Evolutionary conservation across 2,113 vertebrate species (phyloP).

Genomic region (Odontophorus gujanensis): DNA sequence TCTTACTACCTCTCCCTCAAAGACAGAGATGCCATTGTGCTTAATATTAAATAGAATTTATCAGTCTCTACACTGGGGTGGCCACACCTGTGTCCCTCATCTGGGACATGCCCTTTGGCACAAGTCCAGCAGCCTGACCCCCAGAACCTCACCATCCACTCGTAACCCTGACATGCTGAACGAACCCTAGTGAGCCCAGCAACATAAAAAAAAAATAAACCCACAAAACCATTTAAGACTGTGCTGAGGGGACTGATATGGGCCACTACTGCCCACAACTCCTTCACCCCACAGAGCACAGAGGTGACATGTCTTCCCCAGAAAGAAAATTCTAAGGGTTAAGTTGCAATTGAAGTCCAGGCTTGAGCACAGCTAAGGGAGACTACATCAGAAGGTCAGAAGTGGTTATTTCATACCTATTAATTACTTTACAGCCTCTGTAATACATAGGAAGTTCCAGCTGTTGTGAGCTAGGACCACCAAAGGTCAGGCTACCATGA

Average conservation of each 20-base stretch:
- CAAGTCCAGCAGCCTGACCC: neutral
- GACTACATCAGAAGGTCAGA: neutral
- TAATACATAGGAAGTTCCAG: neutral
- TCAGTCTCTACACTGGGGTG: neutral
- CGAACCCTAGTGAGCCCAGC: fast-evolving
- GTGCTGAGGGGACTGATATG: neutral
- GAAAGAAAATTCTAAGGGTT: neutral
- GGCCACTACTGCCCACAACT: neutral
- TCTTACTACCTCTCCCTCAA: slow-evolving; percentile 24
- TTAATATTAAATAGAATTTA: slow-evolving; percentile 18
- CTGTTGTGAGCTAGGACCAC: slow-evolving; percentile 8
- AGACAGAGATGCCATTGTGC: neutral
- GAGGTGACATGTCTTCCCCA: fast-evolving
- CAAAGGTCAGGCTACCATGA: slow-evolving; percentile 57
- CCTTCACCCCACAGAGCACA: fast-evolving
- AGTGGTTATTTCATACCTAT: slow-evolving; percentile 9
- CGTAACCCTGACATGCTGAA: neutral
- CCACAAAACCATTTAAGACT: neutral
- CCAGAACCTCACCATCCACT: fast-evolving
- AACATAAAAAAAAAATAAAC: neutral
- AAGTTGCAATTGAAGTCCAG: neutral
- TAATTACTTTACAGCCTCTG: slow-evolving; percentile 18
- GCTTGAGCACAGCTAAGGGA: neutral
- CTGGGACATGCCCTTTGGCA: neutral
- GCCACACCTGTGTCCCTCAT: neutral